These are phyloP conservation scores for Pseudomyrmex cubaensis DNA, from an alignment of 1,140 invertebrate genomes.

Conservation along the genomic window DNA sequence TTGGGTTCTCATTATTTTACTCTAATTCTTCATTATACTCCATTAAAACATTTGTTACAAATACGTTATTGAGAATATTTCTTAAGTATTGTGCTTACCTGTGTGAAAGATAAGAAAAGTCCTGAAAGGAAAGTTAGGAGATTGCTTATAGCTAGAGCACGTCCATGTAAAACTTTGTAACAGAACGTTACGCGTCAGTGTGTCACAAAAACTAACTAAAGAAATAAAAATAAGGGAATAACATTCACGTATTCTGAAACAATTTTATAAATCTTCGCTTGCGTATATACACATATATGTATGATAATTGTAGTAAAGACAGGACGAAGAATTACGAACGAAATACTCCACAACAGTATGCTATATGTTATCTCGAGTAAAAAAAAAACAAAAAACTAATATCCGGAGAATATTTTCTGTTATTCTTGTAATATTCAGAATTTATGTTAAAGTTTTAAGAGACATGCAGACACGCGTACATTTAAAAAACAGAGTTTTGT, in stretches of 20 bases:
- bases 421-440: no score
- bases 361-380: background rate
- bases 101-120: constrained; percentile 18
- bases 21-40: background rate
- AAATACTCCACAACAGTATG: constrained; percentile 2
- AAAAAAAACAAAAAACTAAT: background rate
- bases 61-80: constrained; percentile 10
- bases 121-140: constrained; percentile 4
- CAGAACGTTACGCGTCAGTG: background rate
- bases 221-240: no score
- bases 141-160: background rate
- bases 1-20: no score
- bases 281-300: no score
- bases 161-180: background rate
- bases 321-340: background rate
- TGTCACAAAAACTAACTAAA: no score
- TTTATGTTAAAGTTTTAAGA: no score
- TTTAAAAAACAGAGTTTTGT: background rate
- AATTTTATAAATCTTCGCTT: background rate
- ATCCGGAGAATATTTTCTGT: background rate
- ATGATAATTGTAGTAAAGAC: constrained; percentile 11
- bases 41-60: constrained; percentile 1
- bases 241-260: background rate
- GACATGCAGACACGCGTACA: background rate
- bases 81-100: background rate